phyloP scores from a whole-genome alignment of 2,113 vertebrate genomes.

The Dunckerocampus dactyliophorus region DNA sequence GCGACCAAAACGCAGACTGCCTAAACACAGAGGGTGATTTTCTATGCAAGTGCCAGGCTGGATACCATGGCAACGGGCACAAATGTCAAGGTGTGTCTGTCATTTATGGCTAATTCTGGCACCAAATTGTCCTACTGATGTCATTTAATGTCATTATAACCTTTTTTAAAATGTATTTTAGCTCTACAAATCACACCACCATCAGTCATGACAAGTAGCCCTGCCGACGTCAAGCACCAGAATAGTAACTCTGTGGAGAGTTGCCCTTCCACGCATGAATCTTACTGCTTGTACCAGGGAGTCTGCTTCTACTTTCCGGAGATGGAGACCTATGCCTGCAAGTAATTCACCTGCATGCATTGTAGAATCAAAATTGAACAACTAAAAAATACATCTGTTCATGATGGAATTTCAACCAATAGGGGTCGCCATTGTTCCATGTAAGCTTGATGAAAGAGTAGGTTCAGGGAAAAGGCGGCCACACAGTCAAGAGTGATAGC shows the following conservation, averaged over 20 bases:
- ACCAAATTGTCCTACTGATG: neutral
- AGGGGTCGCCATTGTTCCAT: conserved; percentile 63
- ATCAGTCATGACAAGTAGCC: conserved; percentile 36
- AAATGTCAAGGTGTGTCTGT: conserved; percentile 60
- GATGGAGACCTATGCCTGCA: conserved; percentile 83
- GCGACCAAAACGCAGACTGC: conserved; percentile 70
- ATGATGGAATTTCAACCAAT: conserved; percentile 23
- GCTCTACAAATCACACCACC: conserved; percentile 23
- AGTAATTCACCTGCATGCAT: conserved; percentile 66
- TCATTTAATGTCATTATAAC: neutral
- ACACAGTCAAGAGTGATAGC: neutral
- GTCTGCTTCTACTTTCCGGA: conserved; percentile 82
- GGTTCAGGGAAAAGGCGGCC: neutral
- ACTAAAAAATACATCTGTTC: no score
- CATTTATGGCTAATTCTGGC: neutral
- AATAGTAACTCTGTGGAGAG: conserved; percentile 40
- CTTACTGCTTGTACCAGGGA: conserved; percentile 84
- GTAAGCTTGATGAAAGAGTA: neutral
- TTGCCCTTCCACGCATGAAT: conserved; percentile 77
- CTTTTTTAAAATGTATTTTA: neutral
- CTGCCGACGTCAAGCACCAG: conserved; percentile 48
- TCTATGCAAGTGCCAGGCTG: conserved; percentile 61
- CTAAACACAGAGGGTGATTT: conserved; percentile 73
- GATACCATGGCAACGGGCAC: conserved; percentile 46
- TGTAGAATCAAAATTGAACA: no score